These are phyloP conservation scores for Pteronura brasiliensis DNA, from an alignment of 2,113 vertebrate genomes.

Conservation along the genomic window DNA sequence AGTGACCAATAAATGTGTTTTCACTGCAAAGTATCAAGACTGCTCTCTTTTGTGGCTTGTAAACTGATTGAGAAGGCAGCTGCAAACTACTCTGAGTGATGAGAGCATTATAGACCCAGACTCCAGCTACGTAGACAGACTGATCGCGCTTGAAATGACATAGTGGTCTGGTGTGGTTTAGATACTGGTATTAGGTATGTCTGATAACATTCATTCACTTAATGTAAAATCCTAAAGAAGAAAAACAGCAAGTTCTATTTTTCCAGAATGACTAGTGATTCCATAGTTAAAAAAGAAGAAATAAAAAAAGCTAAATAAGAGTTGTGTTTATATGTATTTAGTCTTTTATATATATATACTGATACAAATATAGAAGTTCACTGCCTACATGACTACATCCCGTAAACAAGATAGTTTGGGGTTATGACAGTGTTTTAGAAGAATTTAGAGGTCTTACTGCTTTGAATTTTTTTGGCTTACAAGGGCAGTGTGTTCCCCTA, in stretches of 20 bases:
- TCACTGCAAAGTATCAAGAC: not conserved
- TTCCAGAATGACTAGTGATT: not conserved
- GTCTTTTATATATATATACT: not conserved
- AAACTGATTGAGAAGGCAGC: not conserved
- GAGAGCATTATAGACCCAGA: not conserved
- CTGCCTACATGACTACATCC: not conserved
- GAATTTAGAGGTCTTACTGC: conserved; percentile 46
- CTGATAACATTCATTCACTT: conserved; percentile 31
- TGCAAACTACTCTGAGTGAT: not conserved
- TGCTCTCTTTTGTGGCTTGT: not conserved
- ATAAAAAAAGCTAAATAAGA: not conserved
- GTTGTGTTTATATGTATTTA: not conserved
- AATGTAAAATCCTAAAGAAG: not conserved
- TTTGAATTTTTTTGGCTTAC: conserved; percentile 48
- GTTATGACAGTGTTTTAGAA: conserved; percentile 43
- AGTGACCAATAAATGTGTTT: not conserved
- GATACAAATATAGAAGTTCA: not conserved
- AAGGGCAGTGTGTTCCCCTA: not conserved
- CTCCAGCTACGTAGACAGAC: not conserved
- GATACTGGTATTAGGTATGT: not conserved
- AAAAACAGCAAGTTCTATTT: not conserved
- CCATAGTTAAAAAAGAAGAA: not conserved
- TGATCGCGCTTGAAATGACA: not conserved
- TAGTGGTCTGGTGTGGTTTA: not conserved
- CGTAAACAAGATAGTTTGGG: conserved; percentile 24